These are phyloP conservation scores for Podarcis raffonei DNA, from an alignment of 2,113 vertebrate genomes.

Conservation along the genomic window DNA sequence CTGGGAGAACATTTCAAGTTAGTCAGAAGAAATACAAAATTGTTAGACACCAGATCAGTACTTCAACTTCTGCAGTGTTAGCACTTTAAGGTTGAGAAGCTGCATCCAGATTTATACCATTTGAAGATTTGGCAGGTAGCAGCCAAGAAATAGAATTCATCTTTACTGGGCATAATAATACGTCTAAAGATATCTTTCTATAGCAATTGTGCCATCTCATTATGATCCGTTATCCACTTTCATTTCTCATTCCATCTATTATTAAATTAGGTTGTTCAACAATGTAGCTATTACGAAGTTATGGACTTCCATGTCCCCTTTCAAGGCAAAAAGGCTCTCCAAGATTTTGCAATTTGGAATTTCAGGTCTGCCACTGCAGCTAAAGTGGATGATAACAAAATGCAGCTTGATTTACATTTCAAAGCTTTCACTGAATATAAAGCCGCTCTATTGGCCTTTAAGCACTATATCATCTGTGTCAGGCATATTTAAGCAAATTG, in stretches of 20 bases:
- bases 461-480: conserved; percentile 43
- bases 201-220: conserved; percentile 1
- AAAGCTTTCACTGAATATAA: conserved; percentile 55
- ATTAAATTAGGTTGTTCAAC: conserved; percentile 63
- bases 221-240: conserved; percentile 34
- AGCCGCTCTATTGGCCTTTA: conserved; percentile 49
- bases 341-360: conserved; percentile 52
- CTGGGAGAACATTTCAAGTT: background rate
- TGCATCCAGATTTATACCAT: background rate
- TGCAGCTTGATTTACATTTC: conserved; percentile 58
- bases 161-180: background rate
- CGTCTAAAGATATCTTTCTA: background rate
- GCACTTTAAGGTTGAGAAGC: background rate
- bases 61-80: background rate
- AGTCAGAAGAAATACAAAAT: background rate
- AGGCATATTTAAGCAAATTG: conserved; percentile 56
- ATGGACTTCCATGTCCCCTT: conserved; percentile 36
- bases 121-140: background rate
- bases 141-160: background rate
- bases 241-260: conserved; percentile 58
- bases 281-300: conserved; percentile 61
- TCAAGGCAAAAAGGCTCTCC: conserved; percentile 52
- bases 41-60: background rate
- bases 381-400: conserved; percentile 52
- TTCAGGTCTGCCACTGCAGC: conserved; percentile 38